These are phyloP conservation scores for Brenthis hecate DNA, from an alignment of 2,888 invertebrate genomes.

Conservation along the genomic window DNA sequence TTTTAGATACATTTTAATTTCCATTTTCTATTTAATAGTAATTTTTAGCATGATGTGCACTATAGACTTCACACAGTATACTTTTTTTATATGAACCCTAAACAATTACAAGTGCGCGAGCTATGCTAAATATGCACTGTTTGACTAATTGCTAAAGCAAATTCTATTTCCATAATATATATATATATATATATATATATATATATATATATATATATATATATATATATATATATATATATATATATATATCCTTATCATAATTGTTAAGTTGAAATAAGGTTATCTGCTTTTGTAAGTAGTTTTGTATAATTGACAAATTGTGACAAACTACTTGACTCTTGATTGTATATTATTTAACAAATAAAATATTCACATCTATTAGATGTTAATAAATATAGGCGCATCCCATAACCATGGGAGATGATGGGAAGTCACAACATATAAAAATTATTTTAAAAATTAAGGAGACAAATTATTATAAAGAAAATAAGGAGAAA, in stretches of 20 bases:
- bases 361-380: neutral
- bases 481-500: no score
- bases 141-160: conserved; percentile 12
- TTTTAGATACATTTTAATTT: no score
- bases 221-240: no score
- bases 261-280: conserved; percentile 22
- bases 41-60: no score
- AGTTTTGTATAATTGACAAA: conserved; percentile 24
- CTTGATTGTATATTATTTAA: neutral
- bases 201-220: no score
- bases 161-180: conserved; percentile 4
- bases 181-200: no score
- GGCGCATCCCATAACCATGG: no score
- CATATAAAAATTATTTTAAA: no score
- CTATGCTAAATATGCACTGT: neutral
- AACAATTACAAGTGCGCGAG: neutral
- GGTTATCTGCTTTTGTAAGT: conserved; percentile 27
- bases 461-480: no score
- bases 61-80: no score
- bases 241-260: conserved; percentile 17
- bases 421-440: no score
- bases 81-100: neutral
- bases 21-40: no score
- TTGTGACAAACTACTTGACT: conserved; percentile 16
- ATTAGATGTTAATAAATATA: neutral